phyloP scores from a whole-genome alignment of 2,888 invertebrate genomes.

The Dicycla oo region DNA sequence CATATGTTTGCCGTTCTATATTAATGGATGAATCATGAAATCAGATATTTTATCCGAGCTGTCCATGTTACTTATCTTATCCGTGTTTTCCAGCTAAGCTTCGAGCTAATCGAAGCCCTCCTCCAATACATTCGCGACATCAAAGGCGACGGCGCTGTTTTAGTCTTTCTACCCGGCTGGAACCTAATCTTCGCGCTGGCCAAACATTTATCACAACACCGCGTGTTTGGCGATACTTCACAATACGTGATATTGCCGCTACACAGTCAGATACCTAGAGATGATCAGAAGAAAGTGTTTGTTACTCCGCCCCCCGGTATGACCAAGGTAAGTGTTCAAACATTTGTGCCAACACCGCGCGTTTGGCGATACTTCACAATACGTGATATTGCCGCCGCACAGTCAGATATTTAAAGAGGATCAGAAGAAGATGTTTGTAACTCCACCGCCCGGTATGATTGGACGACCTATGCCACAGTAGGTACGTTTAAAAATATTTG shows the following conservation, averaged over 20 bases:
- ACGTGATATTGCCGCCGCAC: no score
- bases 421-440: no score
- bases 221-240: constrained; percentile 91
- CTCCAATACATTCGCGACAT: constrained; percentile 91
- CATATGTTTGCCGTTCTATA: no score
- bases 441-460: no score
- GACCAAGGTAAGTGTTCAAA: constrained; percentile 92
- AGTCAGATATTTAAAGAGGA: no score
- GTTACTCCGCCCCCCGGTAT: constrained; percentile 95
- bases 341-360: background rate
- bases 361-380: no score
- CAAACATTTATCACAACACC: constrained; percentile 94
- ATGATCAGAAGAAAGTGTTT: constrained; percentile 98
- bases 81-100: constrained; percentile 91
- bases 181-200: constrained; percentile 98
- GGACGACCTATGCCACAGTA: no score
- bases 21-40: no score
- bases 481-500: no score
- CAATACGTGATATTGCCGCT: constrained; percentile 96
- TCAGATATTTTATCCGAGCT: no score
- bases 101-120: constrained; percentile 97
- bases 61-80: background rate
- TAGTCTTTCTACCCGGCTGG: constrained; percentile 99
- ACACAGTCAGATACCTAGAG: constrained; percentile 99
- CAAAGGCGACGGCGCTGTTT: constrained; percentile 95